Evolutionary conservation across 2,797 vertebrate genomes (phyloP), one percentile per base, ranked within the genome.

Genomic region (Coccyzus lansbergi): DNA sequence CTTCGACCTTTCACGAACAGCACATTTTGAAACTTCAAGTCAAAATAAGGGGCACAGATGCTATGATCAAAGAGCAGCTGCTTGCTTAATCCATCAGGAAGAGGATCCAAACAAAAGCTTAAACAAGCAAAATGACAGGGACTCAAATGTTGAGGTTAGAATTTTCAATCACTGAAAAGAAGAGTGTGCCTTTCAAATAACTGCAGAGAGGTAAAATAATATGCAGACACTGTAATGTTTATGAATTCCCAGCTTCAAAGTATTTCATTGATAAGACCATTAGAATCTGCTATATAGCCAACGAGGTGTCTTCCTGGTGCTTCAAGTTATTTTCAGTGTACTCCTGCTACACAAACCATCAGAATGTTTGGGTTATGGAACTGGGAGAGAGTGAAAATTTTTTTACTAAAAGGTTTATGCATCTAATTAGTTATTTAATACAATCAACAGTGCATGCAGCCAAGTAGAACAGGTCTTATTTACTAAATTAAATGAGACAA

Each of bases 381-480:
- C 5, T 49, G 33, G 53, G 59, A 88, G 51, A 60, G 34, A 71
- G 42, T 36, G 51, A 18, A 63, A 34, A 55, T 34, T 80, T 83
- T 62, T 42, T 83, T 68, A 85, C 68, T 75, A 85, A 87, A 93
- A 28, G 40, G 38, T 18, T 92, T 87, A 31, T 75, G 52, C 60
- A 85, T 72, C 87, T 76, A 56, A 95, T 90, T 60, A 89, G 33
- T 78, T 93, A 59, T 84, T 90, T 91, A 72, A 88, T 65, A 53
- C 42, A 84, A 60, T 21, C 75, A 62, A 12, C 17, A 49, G 63
- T 83, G 36, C 52, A 91, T 18, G 52, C 72, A 93, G 79, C 56
- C 93, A 94, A 94, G 69, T 64, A 77, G 60, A 95, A 92, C 79
- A 93, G 65, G 71, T 93, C 84, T 87, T 91, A 91, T 92, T 96